Evolutionary conservation across 2,113 vertebrate genomes (phyloP).

Genomic region (Tupaia tana): DNA sequence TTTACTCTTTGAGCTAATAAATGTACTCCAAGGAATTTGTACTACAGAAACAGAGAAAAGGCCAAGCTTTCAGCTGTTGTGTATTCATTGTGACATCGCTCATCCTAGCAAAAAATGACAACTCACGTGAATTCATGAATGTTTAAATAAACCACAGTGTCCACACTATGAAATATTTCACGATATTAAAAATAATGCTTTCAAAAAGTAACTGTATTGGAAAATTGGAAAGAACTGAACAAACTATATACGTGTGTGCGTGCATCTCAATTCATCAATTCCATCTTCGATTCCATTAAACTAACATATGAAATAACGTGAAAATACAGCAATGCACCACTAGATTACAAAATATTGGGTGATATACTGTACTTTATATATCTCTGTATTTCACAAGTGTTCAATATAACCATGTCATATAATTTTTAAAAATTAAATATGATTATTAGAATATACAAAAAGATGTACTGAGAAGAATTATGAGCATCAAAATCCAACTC

Average conservation of each 20-base stretch:
- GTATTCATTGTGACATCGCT: neutral
- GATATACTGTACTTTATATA: neutral
- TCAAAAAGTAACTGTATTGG: neutral
- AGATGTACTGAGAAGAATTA: neutral
- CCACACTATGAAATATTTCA: neutral
- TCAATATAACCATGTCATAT: neutral
- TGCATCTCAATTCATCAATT: too few relatives aligned
- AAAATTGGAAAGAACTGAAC: neutral
- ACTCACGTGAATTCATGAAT: neutral
- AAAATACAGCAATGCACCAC: neutral
- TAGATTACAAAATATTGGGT: neutral
- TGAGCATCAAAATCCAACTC: conserved; percentile 12
- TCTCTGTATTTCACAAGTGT: neutral
- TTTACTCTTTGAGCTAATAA: neutral
- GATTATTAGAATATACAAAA: neutral
- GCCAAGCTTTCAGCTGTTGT: neutral
- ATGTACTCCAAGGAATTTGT: neutral
- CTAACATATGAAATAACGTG: neutral
- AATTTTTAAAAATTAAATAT: neutral
- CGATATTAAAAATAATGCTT: conserved; percentile 2
- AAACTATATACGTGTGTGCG: neutral
- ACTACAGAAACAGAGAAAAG: neutral
- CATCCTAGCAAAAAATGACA: neutral
- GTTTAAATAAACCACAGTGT: neutral
- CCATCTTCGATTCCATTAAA: neutral